Conservation (phyloP, 1,140 invertebrate genomes). For the Octopus sinensis region DNA sequence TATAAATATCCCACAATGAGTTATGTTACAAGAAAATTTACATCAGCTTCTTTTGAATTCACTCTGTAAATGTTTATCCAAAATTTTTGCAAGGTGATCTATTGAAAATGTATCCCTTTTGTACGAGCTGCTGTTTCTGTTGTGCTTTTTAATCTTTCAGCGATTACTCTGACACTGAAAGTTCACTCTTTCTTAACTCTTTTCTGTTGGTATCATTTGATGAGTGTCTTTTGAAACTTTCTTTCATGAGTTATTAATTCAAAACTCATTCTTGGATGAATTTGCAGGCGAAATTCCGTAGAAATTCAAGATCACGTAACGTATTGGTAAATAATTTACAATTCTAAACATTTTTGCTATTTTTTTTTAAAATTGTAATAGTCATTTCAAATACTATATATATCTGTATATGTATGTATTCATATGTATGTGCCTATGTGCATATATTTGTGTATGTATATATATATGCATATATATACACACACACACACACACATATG, state of each 20-base stretch:
- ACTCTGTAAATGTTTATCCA: too few species aligned
- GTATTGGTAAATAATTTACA: constrained; percentile 15
- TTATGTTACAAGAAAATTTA: too few species aligned
- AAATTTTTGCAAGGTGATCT: too few species aligned
- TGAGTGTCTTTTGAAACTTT: background rate
- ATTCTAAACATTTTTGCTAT: constrained; percentile 12
- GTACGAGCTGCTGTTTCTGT: too few species aligned
- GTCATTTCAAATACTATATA: background rate
- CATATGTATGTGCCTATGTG: background rate
- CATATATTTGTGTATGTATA: background rate
- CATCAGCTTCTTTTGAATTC: too few species aligned
- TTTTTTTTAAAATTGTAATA: background rate
- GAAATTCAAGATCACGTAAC: constrained; percentile 13
- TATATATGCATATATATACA: background rate
- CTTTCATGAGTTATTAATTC: constrained; percentile 1
- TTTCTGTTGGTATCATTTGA: background rate
- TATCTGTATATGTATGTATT: background rate
- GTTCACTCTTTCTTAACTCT: too few species aligned
- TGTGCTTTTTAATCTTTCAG: too few species aligned
- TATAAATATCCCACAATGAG: too few species aligned
- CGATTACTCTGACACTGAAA: too few species aligned
- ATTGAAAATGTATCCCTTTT: too few species aligned
- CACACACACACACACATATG: background rate
- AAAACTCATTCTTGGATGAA: constrained; percentile 5
- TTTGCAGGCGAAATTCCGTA: constrained; percentile 14